Percentiles rank a stretch among this genome's conserved stretches.
Conservation (phyloP, 2,113 vertebrate genomes). For the Pogona vitticeps region DNA sequence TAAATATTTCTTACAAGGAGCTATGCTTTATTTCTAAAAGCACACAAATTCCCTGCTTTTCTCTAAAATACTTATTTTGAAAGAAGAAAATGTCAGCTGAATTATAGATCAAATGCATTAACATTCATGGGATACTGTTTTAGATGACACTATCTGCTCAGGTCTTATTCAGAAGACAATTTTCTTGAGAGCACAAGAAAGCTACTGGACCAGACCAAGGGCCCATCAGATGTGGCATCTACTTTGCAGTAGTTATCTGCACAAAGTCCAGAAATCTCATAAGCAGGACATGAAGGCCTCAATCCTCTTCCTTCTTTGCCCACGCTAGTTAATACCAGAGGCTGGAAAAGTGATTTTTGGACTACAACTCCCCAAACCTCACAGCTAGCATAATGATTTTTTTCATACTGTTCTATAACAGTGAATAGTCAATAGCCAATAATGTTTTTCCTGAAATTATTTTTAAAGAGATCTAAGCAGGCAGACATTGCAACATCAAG, state of each 20-base stretch:
- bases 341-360: too few species aligned
- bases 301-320: too few species aligned
- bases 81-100: slow-evolving; percentile 51
- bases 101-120: slow-evolving; percentile 50
- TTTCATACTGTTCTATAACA: too few species aligned
- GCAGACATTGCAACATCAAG: too few species aligned
- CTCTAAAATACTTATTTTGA: slow-evolving; percentile 38
- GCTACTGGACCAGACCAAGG: background rate
- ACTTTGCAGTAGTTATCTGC: background rate
- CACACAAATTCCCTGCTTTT: slow-evolving; percentile 3
- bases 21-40: slow-evolving; percentile 43
- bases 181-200: background rate
- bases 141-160: slow-evolving; percentile 2
- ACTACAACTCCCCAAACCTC: too few species aligned
- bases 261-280: too few species aligned
- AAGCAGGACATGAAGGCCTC: too few species aligned
- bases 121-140: slow-evolving; percentile 34
- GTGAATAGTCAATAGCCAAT: too few species aligned
- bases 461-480: too few species aligned
- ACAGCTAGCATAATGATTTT: too few species aligned
- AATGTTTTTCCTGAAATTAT: too few species aligned
- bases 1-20: background rate
- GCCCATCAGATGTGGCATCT: background rate
- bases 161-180: slow-evolving; percentile 16
- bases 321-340: too few species aligned